These are phyloP conservation scores for Oriolus oriolus DNA, from an alignment of 2,113 vertebrate species.

Conservation along the genomic window DNA sequence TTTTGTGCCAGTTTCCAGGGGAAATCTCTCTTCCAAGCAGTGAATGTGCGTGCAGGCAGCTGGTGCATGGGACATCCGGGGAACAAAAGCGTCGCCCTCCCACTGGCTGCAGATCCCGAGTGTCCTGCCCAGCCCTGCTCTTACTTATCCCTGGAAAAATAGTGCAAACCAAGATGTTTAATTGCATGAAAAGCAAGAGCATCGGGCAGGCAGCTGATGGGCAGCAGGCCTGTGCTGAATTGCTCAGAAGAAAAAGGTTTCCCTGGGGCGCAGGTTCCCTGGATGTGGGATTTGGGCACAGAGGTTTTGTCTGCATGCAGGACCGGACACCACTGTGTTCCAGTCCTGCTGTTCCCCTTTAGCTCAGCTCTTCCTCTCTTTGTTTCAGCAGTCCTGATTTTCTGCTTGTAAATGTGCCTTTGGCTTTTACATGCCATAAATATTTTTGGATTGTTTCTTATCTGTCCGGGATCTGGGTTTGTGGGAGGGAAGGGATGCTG, in stretches of 20 bases:
- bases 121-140: not conserved
- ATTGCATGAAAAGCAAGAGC: not conserved
- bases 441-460: not conserved
- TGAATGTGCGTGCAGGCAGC: not conserved
- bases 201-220: not conserved
- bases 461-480: not conserved
- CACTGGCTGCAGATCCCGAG: rapidly evolving
- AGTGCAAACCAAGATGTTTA: not conserved
- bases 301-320: rapidly evolving
- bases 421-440: not conserved
- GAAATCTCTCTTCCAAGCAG: not conserved
- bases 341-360: rapidly evolving
- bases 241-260: not conserved
- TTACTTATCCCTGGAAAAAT: rapidly evolving
- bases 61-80: not conserved
- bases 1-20: not conserved
- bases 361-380: not conserved
- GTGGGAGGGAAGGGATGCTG: not conserved
- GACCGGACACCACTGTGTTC: not conserved
- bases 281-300: rapidly evolving
- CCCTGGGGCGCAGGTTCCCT: rapidly evolving
- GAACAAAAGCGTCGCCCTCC: not conserved
- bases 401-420: not conserved
- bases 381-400: not conserved
- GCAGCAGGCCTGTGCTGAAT: not conserved